phyloP scores from a whole-genome alignment of 2,888 invertebrate species.

The Macrophya annulata region DNA sequence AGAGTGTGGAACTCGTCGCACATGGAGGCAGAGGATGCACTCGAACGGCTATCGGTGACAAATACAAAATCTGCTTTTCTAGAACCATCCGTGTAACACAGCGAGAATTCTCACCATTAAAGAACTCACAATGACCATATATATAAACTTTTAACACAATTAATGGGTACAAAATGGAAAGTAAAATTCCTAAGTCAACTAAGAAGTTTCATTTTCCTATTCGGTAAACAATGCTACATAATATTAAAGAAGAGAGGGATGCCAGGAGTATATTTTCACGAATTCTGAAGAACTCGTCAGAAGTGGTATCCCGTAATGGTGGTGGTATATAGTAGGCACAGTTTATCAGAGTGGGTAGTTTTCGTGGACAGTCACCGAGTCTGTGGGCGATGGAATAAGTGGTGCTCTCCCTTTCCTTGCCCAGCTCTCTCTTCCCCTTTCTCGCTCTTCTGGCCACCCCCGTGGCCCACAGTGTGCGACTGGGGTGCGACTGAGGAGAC shows the following conservation, averaged over 20 bases:
- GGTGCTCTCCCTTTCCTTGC: constrained; percentile 25
- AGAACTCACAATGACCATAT: not conserved
- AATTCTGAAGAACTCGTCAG: not conserved
- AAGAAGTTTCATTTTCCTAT: not conserved
- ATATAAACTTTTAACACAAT: not conserved
- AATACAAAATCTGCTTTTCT: constrained; percentile 71
- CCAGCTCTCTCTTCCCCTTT: constrained; percentile 20
- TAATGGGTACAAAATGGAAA: not conserved
- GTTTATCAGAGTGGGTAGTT: constrained; percentile 44
- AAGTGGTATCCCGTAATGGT: constrained; percentile 14
- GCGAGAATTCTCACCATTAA: not conserved
- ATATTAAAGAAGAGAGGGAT: not conserved
- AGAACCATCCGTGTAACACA: not conserved
- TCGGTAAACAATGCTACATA: not conserved
- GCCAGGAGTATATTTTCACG: not conserved
- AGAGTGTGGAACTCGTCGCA: constrained; percentile 9
- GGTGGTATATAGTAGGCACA: not conserved
- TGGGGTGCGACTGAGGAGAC: constrained; percentile 76
- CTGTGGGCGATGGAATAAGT: constrained; percentile 39
- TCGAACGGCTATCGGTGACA: constrained; percentile 72
- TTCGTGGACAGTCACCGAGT: constrained; percentile 49
- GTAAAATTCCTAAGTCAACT: not conserved
- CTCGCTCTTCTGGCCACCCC: constrained; percentile 40
- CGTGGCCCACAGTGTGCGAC: constrained; percentile 58
- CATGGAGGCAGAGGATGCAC: constrained; percentile 67